phyloP scores from a whole-genome alignment of 2,888 invertebrate genomes.

The Hydriomena furcata region DNA sequence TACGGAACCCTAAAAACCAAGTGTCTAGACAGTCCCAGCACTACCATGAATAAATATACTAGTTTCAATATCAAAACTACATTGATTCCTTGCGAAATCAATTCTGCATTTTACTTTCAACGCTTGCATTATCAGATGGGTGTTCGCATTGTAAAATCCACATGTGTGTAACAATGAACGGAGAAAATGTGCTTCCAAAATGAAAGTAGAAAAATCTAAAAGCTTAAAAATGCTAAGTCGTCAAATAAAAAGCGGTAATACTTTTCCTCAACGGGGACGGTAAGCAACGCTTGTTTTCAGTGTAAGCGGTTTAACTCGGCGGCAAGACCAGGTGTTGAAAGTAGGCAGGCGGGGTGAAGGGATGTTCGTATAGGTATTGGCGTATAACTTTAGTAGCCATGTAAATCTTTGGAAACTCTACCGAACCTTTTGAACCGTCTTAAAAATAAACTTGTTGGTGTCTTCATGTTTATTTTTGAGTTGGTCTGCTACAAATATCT shows the following conservation, averaged over 20 bases:
- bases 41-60: no score
- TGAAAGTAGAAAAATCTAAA: constrained; percentile 2
- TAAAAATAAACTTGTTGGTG: no score
- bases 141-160: no score
- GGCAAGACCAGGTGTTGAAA: constrained; percentile 52
- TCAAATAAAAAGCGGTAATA: constrained; percentile 19
- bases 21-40: no score
- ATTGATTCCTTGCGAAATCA: no score
- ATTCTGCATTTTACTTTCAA: background rate
- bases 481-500: no score
- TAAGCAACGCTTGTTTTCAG: constrained; percentile 58
- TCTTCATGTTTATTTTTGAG: no score
- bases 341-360: constrained; percentile 59
- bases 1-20: no score
- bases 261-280: constrained; percentile 32
- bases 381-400: constrained; percentile 14
- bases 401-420: background rate
- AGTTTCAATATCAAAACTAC: background rate
- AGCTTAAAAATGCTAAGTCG: constrained; percentile 10
- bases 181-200: background rate
- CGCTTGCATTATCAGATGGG: no score
- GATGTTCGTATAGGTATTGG: constrained; percentile 15
- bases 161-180: no score
- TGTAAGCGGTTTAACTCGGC: constrained; percentile 59
- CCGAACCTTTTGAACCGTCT: background rate